Percentiles rank a stretch among this genome's conserved stretches.
Conservation (phyloP, 1,140 invertebrate species). For the Sycophila sp. region DNA sequence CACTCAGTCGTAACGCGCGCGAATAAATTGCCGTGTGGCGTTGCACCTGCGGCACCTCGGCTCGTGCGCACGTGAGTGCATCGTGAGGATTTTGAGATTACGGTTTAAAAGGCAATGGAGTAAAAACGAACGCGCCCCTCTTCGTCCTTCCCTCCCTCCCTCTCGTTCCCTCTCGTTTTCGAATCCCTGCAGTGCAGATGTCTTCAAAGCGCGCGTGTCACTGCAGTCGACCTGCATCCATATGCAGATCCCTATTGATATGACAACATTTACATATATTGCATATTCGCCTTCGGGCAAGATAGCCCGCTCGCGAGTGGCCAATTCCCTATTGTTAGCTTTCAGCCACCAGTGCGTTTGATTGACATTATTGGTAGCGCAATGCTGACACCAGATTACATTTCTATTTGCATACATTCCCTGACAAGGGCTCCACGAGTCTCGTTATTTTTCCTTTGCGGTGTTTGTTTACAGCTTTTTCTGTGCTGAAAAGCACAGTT, state of each 20-base stretch:
- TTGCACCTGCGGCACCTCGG: not conserved
- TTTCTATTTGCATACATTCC: slow-evolving; percentile 68
- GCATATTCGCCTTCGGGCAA: slow-evolving; percentile 65
- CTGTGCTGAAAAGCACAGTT: too few relatives aligned
- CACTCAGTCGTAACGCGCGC: too few relatives aligned
- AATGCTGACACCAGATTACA: slow-evolving; percentile 67
- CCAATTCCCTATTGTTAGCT: slow-evolving; percentile 66
- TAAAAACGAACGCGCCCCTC: slow-evolving; percentile 34
- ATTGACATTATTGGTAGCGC: slow-evolving; percentile 66
- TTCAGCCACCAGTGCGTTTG: slow-evolving; percentile 65
- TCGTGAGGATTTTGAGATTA: not conserved
- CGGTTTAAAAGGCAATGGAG: not conserved
- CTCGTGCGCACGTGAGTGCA: not conserved
- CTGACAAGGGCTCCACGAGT: too few relatives aligned
- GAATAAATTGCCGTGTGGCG: not conserved
- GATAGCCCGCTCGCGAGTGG: too few relatives aligned
- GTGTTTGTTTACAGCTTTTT: too few relatives aligned
- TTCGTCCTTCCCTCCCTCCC: too few relatives aligned
- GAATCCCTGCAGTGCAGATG: slow-evolving; percentile 56
- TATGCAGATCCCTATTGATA: slow-evolving; percentile 67
- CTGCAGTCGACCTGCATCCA: slow-evolving; percentile 55
- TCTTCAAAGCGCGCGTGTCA: slow-evolving; percentile 59
- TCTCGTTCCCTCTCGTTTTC: too few relatives aligned
- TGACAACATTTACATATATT: slow-evolving; percentile 68
- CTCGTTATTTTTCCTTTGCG: too few relatives aligned